Percentiles rank a stretch among this genome's conserved stretches.
Conservation (phyloP, 2,113 vertebrate genomes). For the Ailuropoda melanoleuca region DNA sequence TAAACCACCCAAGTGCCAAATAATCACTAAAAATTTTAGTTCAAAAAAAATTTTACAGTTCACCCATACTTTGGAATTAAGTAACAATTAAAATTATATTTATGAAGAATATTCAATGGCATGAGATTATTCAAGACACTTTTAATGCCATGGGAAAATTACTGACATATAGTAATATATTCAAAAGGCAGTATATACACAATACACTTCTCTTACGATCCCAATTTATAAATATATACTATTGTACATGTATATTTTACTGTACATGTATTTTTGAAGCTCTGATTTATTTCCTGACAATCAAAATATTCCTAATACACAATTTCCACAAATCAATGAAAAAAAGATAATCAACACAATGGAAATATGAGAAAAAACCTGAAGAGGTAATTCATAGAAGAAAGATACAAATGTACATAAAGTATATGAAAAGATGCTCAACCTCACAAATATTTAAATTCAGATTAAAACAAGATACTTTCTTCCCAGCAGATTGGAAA, state of each 20-base stretch:
- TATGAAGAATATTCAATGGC: background rate
- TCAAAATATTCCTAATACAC: background rate
- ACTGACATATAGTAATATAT: background rate
- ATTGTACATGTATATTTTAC: background rate
- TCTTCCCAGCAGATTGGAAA: background rate
- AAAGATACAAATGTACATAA: background rate
- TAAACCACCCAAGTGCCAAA: background rate
- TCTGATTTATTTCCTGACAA: background rate
- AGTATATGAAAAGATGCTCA: background rate
- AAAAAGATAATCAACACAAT: constrained; percentile 13
- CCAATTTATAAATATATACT: background rate
- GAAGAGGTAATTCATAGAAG: background rate
- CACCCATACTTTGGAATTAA: background rate
- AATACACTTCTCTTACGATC: background rate
- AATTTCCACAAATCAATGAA: constrained; percentile 21
- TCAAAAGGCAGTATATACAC: background rate
- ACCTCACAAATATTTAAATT: constrained; percentile 7
- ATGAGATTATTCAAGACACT: background rate
- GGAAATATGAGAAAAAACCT: background rate
- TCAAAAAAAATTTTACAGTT: background rate
- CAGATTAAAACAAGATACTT: constrained; percentile 5
- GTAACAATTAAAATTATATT: background rate
- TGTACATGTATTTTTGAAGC: background rate
- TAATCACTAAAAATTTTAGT: background rate
- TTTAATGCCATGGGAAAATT: background rate